Evolutionary conservation across 2,888 invertebrate species (phyloP).

Genomic region (Priocnemis perturbator): DNA sequence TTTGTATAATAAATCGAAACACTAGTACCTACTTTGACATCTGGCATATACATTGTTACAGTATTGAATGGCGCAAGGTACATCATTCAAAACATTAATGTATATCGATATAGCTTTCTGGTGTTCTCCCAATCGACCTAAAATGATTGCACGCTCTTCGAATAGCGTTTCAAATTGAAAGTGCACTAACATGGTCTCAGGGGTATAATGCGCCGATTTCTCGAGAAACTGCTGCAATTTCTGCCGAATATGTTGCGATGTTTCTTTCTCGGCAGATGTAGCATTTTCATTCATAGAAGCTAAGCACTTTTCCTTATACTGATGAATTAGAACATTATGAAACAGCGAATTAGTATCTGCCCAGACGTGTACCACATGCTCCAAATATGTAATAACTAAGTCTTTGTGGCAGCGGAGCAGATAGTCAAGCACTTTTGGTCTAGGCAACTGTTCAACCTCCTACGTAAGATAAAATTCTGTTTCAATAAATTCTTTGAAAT

Average conservation of each 20-base stretch:
- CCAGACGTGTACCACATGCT: slow-evolving; percentile 95
- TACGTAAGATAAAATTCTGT: slow-evolving; percentile 62
- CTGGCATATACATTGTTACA: slow-evolving; percentile 84
- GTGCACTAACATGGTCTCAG: slow-evolving; percentile 90
- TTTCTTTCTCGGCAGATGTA: slow-evolving; percentile 74
- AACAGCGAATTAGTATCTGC: slow-evolving; percentile 89
- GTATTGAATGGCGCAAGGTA: slow-evolving; percentile 89
- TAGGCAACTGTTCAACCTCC: slow-evolving; percentile 92
- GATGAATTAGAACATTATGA: slow-evolving; percentile 93
- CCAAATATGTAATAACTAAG: slow-evolving; percentile 93
- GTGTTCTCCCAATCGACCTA: slow-evolving; percentile 93
- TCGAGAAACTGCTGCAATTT: slow-evolving; percentile 88
- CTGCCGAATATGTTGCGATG: slow-evolving; percentile 77
- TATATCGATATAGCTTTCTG: slow-evolving; percentile 96
- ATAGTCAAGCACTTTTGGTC: slow-evolving; percentile 92
- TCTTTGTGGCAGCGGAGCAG: slow-evolving; percentile 87
- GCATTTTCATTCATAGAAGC: slow-evolving; percentile 67
- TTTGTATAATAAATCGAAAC: slow-evolving; percentile 3
- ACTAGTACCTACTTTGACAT: slow-evolving; percentile 63
- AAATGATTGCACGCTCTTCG: slow-evolving; percentile 95
- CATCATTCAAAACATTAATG: slow-evolving; percentile 89
- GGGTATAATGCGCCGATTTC: slow-evolving; percentile 87
- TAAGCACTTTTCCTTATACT: slow-evolving; percentile 86
- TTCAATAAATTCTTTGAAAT: neutral
- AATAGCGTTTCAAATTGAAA: slow-evolving; percentile 90